phyloP scores from a whole-genome alignment of 2,797 vertebrate genomes.

The Cyprinella venusta region DNA sequence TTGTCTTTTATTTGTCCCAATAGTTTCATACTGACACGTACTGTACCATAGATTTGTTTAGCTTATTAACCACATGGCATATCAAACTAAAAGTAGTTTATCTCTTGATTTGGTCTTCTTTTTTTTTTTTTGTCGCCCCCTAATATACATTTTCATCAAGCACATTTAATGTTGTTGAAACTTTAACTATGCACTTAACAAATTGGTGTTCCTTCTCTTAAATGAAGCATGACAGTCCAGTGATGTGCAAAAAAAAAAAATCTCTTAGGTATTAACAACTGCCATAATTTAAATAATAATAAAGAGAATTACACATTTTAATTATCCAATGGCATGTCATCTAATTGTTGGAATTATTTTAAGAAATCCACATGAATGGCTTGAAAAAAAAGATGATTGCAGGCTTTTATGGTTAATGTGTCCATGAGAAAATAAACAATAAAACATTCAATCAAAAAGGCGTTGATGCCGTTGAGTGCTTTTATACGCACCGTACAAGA shows the following conservation, averaged over 20 bases:
- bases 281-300: conserved; percentile 27
- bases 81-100: neutral
- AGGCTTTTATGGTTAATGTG: conserved; percentile 12
- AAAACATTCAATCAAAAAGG: conserved; percentile 27
- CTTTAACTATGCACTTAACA: neutral
- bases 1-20: conserved; percentile 2
- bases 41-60: neutral
- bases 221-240: neutral
- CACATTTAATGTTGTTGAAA: neutral
- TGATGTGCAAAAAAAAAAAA: neutral
- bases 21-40: neutral
- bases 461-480: conserved; percentile 25
- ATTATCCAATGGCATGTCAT: conserved; percentile 31
- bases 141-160: neutral
- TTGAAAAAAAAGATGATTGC: conserved; percentile 33
- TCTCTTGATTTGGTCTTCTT: neutral
- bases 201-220: conserved; percentile 11
- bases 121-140: neutral
- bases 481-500: conserved; percentile 31
- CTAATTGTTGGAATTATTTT: conserved; percentile 28
- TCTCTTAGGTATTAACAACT: neutral
- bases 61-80: neutral
- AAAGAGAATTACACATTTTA: conserved; percentile 29
- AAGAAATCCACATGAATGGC: conserved; percentile 22
- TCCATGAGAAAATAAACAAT: conserved; percentile 2